Evolutionary conservation across 2,113 vertebrate genomes (phyloP).

Genomic region (Agapornis roseicollis): DNA sequence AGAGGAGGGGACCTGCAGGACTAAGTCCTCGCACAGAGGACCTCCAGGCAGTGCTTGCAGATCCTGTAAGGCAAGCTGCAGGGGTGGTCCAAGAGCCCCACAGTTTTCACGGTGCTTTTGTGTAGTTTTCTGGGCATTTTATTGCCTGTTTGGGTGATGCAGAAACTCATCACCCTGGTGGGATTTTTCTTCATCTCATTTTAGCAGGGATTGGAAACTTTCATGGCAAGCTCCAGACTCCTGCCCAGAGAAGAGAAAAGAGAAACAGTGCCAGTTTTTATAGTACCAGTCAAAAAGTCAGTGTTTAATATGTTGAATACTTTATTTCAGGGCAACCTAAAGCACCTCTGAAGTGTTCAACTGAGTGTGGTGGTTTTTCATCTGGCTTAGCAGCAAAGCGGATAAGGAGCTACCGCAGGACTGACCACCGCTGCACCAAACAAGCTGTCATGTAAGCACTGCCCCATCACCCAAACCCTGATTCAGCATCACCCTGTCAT

Average conservation of each 20-base stretch:
- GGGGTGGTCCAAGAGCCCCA: fast-evolving
- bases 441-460: neutral
- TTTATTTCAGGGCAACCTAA: conserved; percentile 55
- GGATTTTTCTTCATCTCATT: neutral
- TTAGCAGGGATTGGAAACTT: neutral
- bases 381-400: fast-evolving
- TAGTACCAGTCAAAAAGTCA: neutral
- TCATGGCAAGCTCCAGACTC: neutral
- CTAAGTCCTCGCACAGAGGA: neutral
- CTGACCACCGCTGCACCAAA: fast-evolving
- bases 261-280: neutral
- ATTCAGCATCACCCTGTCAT: neutral
- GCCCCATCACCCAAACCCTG: neutral
- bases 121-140: neutral
- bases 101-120: neutral
- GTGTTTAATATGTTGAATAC: fast-evolving
- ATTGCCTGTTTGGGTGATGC: neutral
- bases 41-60: neutral
- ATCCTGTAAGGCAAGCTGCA: neutral
- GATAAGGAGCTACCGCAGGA: neutral
- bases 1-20: neutral
- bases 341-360: neutral
- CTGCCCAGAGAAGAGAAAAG: neutral
- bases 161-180: neutral
- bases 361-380: fast-evolving